Evolutionary conservation across 2,113 vertebrate species (phyloP).

Genomic region (Hippocampus mohnikei): DNA sequence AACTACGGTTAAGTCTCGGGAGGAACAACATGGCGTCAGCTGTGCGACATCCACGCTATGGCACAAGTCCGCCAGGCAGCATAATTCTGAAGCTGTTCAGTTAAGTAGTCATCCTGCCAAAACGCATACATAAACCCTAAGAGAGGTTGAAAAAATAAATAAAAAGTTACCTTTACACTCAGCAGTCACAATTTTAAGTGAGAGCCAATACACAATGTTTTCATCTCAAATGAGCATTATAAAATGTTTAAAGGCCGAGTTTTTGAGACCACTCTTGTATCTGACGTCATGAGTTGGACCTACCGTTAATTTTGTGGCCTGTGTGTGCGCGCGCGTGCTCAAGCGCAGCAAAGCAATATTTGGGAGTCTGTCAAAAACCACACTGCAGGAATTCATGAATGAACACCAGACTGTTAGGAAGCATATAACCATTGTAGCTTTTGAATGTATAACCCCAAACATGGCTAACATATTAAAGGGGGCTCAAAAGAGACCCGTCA

Average conservation of each 20-base stretch:
- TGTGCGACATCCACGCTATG: not conserved
- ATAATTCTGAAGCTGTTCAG: conserved; percentile 22
- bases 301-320: not conserved
- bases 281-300: not conserved
- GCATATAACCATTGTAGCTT: conserved; percentile 26
- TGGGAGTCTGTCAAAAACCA: conserved; percentile 26
- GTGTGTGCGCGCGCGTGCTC: conserved; percentile 9
- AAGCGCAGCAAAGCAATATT: conserved; percentile 39
- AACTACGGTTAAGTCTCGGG: not conserved
- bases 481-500: conserved; percentile 12
- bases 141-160: too few relatives aligned
- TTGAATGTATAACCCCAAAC: conserved; percentile 18
- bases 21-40: not conserved
- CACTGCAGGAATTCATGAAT: conserved; percentile 23
- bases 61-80: not conserved
- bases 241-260: not conserved
- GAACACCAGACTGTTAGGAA: conserved; percentile 25
- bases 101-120: conserved; percentile 13
- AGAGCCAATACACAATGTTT: not conserved
- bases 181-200: not conserved
- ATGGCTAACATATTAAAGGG: conserved; percentile 8
- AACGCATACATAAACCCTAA: not conserved
- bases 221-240: not conserved
- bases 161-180: not conserved
- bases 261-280: not conserved